Evolutionary conservation across 2,888 invertebrate genomes (phyloP), one percentile per base, ranked within the genome.

Genomic region (Leucophora obtusa): DNA sequence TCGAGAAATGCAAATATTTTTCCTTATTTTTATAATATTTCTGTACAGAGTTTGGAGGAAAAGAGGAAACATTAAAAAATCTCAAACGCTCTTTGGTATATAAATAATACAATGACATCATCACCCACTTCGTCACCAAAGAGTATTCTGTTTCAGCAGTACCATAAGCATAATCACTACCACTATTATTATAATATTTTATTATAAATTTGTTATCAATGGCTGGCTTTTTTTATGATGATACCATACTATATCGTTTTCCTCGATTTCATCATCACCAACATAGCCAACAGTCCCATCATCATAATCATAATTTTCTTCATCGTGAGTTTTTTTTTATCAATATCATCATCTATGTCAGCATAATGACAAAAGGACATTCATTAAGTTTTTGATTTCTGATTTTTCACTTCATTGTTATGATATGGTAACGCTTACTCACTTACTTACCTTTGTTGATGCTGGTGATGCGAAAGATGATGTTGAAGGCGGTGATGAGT

Each of bases 351-450:
- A 11, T 51, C n/a, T 17, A n/a, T 58, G 75, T 70, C 79, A 85
- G 87, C 50, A 70, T 62, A 85, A 84, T 84, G 85, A 88, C 86
- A 87, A 88, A 87, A 87, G 88, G 86, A 85, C 87, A 86, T 87
- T 89, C 85, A 87, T 87, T 87, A 86, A 86, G 86, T 86, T 87
- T 87, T 87, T 89, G 87, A 87, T 88, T 88, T 86, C 84, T 86
- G 87, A 88, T 88, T 86, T 83, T 87, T 82, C 43, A 58, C 54
- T 73, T 71, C 35, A 86, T 85, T 87, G 85, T 86, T 21, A 59
- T 33, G 28, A 63, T 86, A 86, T 83, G 84, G 83, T 83, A 81
- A 28, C 28, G 4, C 28, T 28, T 68, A 83, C 63, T 15, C 33
- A 14, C 28, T 7, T 28, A 47, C 28, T 33, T 43, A 50, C 58